These are phyloP conservation scores for Marisa cornuarietis DNA, from an alignment of 1,140 invertebrate species.

Conservation along the genomic window DNA sequence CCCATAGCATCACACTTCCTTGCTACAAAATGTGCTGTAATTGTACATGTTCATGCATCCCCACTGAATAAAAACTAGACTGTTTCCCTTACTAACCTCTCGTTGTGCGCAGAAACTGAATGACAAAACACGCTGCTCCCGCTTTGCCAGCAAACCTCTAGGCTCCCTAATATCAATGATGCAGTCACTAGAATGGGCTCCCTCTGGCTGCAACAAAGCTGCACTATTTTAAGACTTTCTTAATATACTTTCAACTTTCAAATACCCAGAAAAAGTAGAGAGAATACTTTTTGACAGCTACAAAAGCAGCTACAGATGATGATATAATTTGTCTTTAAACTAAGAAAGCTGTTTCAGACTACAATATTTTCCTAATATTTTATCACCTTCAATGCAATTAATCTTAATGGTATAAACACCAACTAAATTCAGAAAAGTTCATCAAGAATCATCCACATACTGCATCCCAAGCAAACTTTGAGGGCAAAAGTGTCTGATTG, in stretches of 20 bases:
- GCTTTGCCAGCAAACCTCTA: conserved; percentile 34
- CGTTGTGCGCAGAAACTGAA: conserved; percentile 37
- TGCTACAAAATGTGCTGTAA: too few relatives aligned
- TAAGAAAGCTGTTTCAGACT: too few relatives aligned
- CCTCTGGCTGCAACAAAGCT: conserved; percentile 35
- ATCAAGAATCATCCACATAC: conserved; percentile 3
- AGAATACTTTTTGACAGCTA: too few relatives aligned
- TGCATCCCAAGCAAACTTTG: conserved; percentile 32
- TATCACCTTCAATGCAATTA: too few relatives aligned
- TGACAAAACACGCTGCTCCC: conserved; percentile 38
- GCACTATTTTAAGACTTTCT: too few relatives aligned
- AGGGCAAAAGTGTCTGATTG: conserved; percentile 53
- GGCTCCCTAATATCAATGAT: conserved; percentile 39
- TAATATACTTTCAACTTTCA: too few relatives aligned
- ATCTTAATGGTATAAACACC: not conserved
- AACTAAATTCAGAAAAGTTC: not conserved
- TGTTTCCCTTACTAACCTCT: conserved; percentile 26
- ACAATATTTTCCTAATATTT: too few relatives aligned
- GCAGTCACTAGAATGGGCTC: conserved; percentile 37
- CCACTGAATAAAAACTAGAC: not conserved
- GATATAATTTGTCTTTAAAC: too few relatives aligned
- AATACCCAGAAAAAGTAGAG: too few relatives aligned
- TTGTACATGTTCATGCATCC: too few relatives aligned
- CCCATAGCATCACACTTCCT: too few relatives aligned
- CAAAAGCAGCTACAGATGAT: too few relatives aligned